Evolutionary conservation across 2,797 vertebrate genomes (phyloP), one percentile per base, ranked within the genome.

Genomic region (Falco concolor): DNA sequence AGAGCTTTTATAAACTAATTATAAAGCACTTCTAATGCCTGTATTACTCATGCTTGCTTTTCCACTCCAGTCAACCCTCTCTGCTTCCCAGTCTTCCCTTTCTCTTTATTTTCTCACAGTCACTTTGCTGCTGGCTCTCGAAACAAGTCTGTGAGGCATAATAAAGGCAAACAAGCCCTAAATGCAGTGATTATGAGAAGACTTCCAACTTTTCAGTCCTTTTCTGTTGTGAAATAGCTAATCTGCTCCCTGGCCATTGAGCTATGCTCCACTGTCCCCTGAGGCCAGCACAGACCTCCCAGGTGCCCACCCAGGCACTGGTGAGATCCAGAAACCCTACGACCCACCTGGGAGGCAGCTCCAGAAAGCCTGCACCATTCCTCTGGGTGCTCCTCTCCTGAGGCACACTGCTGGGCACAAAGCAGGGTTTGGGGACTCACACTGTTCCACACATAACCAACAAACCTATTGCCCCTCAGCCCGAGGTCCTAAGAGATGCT

Each of bases 1-100:
- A 96, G 86, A 92, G 74, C 78, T 97, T 95, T 93, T 87, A 93
- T 96, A 96, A 97, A 95, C 89, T 89, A 95, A 95, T 94, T 96
- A 90, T 69, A 93, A 96, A 84, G 92, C 91, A 88, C 92, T 97
- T 95, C 85, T 93, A 86, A 95, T 84, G 91, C 78, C 70, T 96
- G 54, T 81, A 89, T 94, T 95, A 95, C 85, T 87, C 75, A 89
- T 67, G 77, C 70, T 92, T 86, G 68, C 50, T 81, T 95, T 96
- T 96, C 81, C 47, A 17, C 69, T 72, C 73, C 72, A 65, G 65
- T 81, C 81, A 95, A 83, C 68, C 69, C 77, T 79, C 67, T 70
- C 79, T 57, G 78, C 56, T 94, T 95, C 84, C 85, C n/a, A 79
- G 72, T 77, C 79, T 86, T 92, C 87, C 53, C 61, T 74, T 90